Evolutionary conservation across 2,888 invertebrate species (phyloP).

Genomic region (Cepaea hortensis): DNA sequence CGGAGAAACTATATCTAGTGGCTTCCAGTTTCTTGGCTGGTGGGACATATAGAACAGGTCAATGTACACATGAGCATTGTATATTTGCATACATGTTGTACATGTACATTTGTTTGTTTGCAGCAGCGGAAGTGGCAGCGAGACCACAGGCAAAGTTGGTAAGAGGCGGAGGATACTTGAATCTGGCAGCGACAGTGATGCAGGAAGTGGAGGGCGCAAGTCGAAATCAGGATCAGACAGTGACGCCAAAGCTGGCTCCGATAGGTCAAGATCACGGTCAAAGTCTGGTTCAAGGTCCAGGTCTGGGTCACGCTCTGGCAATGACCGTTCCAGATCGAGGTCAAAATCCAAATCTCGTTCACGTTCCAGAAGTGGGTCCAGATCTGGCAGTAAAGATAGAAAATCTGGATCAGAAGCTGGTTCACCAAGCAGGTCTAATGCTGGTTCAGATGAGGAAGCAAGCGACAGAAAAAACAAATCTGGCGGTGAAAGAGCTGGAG

Average conservation of each 20-base stretch:
- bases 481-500: slow-evolving; percentile 19
- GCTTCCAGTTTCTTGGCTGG: no score
- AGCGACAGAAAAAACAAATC: not conserved
- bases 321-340: slow-evolving; percentile 43
- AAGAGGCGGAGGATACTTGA: slow-evolving; percentile 71
- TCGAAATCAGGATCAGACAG: slow-evolving; percentile 60
- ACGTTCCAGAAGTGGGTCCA: slow-evolving; percentile 51
- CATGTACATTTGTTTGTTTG: slow-evolving; percentile 24
- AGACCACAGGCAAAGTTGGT: slow-evolving; percentile 60
- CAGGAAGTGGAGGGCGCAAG: slow-evolving; percentile 54
- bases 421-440: slow-evolving; percentile 49
- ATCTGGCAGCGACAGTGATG: slow-evolving; percentile 70
- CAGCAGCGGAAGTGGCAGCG: slow-evolving; percentile 65
- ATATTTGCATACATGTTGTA: no score
- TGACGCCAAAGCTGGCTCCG: slow-evolving; percentile 69
- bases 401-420: slow-evolving; percentile 53
- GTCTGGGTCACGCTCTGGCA: slow-evolving; percentile 50
- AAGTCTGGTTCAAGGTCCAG: slow-evolving; percentile 63
- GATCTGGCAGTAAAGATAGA: slow-evolving; percentile 50
- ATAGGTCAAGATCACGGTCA: slow-evolving; percentile 53
- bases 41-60: no score
- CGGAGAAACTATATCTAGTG: no score
- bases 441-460: slow-evolving; percentile 36
- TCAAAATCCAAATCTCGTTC: slow-evolving; percentile 54
- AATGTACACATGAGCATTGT: no score